Evolutionary conservation across 2,888 invertebrate genomes (phyloP).

Genomic region (Platynereis dumerilii): DNA sequence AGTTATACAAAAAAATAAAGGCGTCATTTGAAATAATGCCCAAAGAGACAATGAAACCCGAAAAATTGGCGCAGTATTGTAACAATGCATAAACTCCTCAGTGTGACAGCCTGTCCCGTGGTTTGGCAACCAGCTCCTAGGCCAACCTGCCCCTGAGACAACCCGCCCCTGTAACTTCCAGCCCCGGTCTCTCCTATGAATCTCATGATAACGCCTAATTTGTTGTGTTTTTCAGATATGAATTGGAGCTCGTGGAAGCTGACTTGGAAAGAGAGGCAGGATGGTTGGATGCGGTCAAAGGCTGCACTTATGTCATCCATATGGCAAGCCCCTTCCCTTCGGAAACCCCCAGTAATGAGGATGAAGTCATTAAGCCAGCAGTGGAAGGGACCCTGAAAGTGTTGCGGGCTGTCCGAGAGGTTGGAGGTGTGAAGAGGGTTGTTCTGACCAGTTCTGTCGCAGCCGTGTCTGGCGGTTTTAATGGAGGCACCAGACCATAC

Average conservation of each 20-base stretch:
- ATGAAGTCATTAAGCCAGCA: constrained; percentile 64
- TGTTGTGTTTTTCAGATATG: too few relatives aligned
- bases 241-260: constrained; percentile 39
- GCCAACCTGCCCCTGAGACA: too few relatives aligned
- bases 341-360: constrained; percentile 57
- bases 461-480: constrained; percentile 53
- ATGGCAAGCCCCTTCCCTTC: constrained; percentile 64
- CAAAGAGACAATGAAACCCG: too few relatives aligned
- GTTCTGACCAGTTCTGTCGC: constrained; percentile 67
- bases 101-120: too few relatives aligned
- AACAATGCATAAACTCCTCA: too few relatives aligned
- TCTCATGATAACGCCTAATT: too few relatives aligned
- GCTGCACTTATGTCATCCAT: constrained; percentile 64
- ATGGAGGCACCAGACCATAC: not conserved
- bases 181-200: too few relatives aligned
- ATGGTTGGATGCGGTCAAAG: constrained; percentile 57
- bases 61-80: too few relatives aligned
- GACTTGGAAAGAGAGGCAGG: constrained; percentile 5
- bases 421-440: constrained; percentile 65
- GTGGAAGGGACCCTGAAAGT: constrained; percentile 66
- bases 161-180: too few relatives aligned
- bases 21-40: too few relatives aligned
- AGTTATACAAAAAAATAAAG: too few relatives aligned
- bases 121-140: too few relatives aligned
- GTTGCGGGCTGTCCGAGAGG: constrained; percentile 63